Percentiles rank a stretch among this genome's conserved stretches.
Evolutionary conservation across 2,797 vertebrate species (phyloP).

Genomic region (Myripristis murdjan): DNA sequence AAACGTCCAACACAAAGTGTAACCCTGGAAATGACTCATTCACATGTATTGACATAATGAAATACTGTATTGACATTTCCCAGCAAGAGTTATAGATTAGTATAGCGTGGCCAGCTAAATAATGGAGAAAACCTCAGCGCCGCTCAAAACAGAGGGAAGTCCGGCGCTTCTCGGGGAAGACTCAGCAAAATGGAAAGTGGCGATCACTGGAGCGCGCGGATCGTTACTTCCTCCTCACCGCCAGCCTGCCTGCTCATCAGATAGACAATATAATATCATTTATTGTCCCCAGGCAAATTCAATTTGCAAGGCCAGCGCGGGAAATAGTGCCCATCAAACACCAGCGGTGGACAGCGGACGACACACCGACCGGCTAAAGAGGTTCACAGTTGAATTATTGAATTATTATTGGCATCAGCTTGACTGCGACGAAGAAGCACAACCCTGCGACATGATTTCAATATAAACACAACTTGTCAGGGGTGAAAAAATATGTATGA

Average conservation of each 20-base stretch:
- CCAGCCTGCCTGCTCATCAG: conserved; percentile 46
- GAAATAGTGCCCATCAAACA: conserved; percentile 42
- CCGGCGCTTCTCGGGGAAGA: conserved; percentile 30
- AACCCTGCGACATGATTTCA: no score
- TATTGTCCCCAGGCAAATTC: conserved; percentile 54
- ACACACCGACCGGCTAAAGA: conserved; percentile 1
- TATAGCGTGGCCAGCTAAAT: conserved; percentile 19
- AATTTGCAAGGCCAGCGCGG: conserved; percentile 47
- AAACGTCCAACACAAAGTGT: conserved; percentile 1
- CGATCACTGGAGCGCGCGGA: conserved; percentile 49
- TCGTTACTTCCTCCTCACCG: conserved; percentile 50
- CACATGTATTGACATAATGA: conserved; percentile 18
- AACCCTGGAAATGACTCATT: conserved; percentile 9
- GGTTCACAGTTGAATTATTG: background rate
- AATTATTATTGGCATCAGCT: background rate
- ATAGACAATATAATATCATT: conserved; percentile 46
- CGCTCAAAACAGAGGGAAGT: conserved; percentile 24
- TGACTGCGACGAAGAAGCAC: background rate
- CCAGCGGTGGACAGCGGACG: background rate
- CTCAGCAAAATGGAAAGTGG: conserved; percentile 58
- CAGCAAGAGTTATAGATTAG: conserved; percentile 29
- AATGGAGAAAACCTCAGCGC: conserved; percentile 27
- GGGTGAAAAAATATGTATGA: no score
- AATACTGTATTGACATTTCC: conserved; percentile 38
- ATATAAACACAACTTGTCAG: no score